A percentile compares a stretch with the other conserved stretches of the same genome.
Conservation (phyloP, 2,797 vertebrate genomes). For the Monodelphis domestica region DNA sequence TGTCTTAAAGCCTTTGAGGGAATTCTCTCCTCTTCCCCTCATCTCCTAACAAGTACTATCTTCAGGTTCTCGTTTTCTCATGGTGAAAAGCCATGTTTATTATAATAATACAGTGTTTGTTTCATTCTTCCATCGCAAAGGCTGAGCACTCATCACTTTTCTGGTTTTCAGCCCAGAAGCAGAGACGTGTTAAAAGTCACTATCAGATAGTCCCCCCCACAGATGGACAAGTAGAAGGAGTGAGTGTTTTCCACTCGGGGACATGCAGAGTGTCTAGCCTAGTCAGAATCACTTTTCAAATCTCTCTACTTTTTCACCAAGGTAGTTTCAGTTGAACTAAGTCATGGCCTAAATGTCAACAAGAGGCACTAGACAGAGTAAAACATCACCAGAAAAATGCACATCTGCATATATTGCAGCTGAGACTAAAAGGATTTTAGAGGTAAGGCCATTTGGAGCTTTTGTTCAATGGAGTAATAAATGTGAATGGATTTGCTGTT, state of each 20-base stretch:
- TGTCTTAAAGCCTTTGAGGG: constrained; percentile 21
- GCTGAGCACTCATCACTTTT: constrained; percentile 48
- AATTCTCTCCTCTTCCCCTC: constrained; percentile 38
- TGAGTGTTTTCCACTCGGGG: constrained; percentile 63
- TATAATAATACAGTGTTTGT: constrained; percentile 25
- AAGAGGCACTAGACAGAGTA: constrained; percentile 67
- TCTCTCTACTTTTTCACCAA: constrained; percentile 83
- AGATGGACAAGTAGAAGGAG: constrained; percentile 59
- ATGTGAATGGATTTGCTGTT: constrained; percentile 49
- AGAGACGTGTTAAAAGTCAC: constrained; percentile 46
- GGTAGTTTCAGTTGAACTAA: constrained; percentile 81
- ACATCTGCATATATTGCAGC: constrained; percentile 62
- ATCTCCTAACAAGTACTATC: constrained; percentile 32
- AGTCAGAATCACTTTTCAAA: constrained; percentile 82
- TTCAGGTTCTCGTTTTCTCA: constrained; percentile 29
- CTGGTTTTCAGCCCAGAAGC: constrained; percentile 45
- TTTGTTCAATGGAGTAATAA: constrained; percentile 55
- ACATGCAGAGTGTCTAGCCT: too few relatives aligned
- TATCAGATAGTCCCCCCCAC: neutral
- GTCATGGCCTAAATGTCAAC: constrained; percentile 76
- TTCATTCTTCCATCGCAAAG: constrained; percentile 43
- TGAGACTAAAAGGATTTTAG: constrained; percentile 63
- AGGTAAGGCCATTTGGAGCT: constrained; percentile 32
- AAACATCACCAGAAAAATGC: constrained; percentile 70
- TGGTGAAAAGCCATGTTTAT: too few relatives aligned